Percentiles rank a stretch among this genome's conserved stretches.
Conservation (phyloP, 2,888 invertebrate genomes). For the Drosophila demipolita region DNA sequence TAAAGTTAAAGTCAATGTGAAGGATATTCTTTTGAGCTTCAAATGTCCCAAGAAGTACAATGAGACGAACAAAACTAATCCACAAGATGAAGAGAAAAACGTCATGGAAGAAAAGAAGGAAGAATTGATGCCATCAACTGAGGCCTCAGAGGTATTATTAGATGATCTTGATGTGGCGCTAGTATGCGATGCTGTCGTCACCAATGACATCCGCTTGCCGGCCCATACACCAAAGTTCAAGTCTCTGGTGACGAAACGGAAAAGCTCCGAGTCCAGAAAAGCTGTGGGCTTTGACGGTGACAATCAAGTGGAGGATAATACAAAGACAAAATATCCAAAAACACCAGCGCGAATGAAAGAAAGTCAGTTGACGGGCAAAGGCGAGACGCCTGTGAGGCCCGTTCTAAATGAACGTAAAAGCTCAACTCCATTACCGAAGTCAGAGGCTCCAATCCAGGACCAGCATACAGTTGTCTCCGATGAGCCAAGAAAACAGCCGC, state of each 20-base stretch:
- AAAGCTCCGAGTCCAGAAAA: conserved; percentile 17
- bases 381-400: conserved; percentile 32
- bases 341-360: conserved; percentile 61
- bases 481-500: conserved; percentile 19
- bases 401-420: conserved; percentile 51
- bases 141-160: not conserved
- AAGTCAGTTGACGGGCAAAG: not conserved
- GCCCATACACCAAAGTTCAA: conserved; percentile 24
- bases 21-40: not conserved
- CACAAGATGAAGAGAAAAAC: not conserved
- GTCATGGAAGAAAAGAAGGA: not conserved
- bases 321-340: conserved; percentile 70
- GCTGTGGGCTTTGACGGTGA: conserved; percentile 63
- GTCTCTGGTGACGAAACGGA: not conserved
- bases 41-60: not conserved
- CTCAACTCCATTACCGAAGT: conserved; percentile 57
- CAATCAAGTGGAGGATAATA: conserved; percentile 30
- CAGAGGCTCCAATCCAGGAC: not conserved
- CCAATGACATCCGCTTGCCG: not conserved
- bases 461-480: not conserved
- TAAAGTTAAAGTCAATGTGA: conserved; percentile 28
- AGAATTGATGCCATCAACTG: not conserved
- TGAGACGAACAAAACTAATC: not conserved
- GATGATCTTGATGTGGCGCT: not conserved
- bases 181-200: not conserved